Evolutionary conservation across 2,888 invertebrate species (phyloP), one percentile per base, ranked within the genome.

Genomic region (Drosophila ezoana): DNA sequence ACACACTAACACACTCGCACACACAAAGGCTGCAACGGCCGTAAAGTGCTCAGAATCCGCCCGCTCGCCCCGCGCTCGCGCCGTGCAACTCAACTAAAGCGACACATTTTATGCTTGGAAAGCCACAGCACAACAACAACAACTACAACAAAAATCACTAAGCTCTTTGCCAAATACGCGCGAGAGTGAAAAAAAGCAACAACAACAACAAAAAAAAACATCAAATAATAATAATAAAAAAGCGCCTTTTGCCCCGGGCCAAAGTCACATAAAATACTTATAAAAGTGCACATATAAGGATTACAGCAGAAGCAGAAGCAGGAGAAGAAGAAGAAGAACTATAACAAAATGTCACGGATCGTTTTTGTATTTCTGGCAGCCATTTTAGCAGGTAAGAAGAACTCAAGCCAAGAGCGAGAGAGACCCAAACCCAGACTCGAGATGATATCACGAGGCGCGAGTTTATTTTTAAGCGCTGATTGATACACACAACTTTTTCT

Each of bases 381-480:
- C 82, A 91, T 90, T 68, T 91, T 91, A 90, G 80, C 90, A 90
- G 90, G 90, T 90, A 88, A 90, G 90, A 47, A 28, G n/a, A 48
- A n/a, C 49, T n/a, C 16, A 47, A 65, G 54, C 51, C 53, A 48
- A 69, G 58, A 57, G 56, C 58, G 37, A 44, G 20, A 8, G 28
- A 28, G 28, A 14, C 54, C 48, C 35, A 49, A 6, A 6, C 54
- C 48, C 38, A 49, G 59, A 58, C 51, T 16, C 47, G 41, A 66
- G 72, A 87, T 84, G 89, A 84, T 84, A 84, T 89, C 87, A 84
- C 65, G 70, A 63, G 62, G 44, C 43, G 38, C 41, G 56, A 13
- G 47, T 71, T 76, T 79, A 76, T 76, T 76, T 75, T 79, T 67
- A 83, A 80, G 76, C 80, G 47, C 76, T 77, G 76, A 79, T 80